These are phyloP conservation scores for Intellagama lesueurii DNA, from an alignment of 2,797 vertebrate genomes.

Conservation along the genomic window DNA sequence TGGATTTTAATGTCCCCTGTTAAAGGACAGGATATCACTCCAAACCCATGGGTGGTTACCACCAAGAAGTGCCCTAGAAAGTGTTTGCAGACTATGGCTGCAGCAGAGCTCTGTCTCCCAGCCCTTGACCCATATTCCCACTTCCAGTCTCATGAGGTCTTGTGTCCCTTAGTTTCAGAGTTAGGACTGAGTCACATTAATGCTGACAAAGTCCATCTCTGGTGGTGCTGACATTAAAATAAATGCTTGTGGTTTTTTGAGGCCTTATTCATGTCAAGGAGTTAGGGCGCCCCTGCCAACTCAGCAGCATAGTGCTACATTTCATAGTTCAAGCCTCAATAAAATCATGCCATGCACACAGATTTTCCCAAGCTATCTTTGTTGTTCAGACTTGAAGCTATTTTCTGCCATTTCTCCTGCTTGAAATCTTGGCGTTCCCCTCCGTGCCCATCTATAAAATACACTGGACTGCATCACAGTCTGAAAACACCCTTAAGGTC, in stretches of 20 bases:
- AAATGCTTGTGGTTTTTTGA: neutral
- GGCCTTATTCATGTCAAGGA: conserved; percentile 29
- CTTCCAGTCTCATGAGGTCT: neutral
- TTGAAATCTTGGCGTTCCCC: conserved; percentile 63
- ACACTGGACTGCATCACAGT: conserved; percentile 67
- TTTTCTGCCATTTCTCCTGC: conserved; percentile 41
- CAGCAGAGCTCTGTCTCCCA: neutral
- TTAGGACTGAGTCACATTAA: neutral
- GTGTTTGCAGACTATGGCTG: neutral
- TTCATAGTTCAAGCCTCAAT: conserved; percentile 48
- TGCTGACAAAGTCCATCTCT: neutral
- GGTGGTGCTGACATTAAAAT: conserved; percentile 32
- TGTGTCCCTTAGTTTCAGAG: neutral
- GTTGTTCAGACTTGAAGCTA: conserved; percentile 50
- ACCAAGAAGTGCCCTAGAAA: neutral
- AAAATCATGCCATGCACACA: conserved; percentile 53
- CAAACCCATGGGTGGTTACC: neutral
- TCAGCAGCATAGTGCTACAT: neutral
- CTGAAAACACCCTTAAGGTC: conserved; percentile 71
- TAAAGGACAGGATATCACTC: neutral
- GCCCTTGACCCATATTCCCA: neutral
- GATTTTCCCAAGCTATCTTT: conserved; percentile 53
- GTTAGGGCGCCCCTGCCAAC: conserved; percentile 17
- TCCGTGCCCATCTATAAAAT: conserved; percentile 51
- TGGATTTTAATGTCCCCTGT: neutral